A percentile compares a stretch with the other conserved stretches of the same genome.
These are phyloP conservation scores for Ascaphus truei DNA, from an alignment of 2,113 vertebrate species.

Conservation along the genomic window DNA sequence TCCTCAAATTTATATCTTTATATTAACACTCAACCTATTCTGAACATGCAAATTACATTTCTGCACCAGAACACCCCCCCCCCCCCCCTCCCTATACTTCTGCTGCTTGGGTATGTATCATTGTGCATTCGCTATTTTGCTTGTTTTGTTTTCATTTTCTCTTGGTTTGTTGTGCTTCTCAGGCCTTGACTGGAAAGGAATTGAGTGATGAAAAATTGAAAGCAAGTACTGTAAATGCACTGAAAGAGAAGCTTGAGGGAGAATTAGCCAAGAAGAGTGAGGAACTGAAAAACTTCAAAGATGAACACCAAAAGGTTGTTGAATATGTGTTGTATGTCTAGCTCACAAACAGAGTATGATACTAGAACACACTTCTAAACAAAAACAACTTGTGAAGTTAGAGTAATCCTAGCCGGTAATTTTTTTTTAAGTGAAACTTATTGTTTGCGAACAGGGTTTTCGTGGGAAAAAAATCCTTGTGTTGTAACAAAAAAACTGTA, in stretches of 20 bases:
- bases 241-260: conserved; percentile 74
- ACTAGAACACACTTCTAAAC: no score
- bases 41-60: background rate
- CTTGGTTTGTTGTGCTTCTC: background rate
- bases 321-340: no score
- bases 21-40: background rate
- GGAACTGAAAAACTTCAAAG: conserved; percentile 70
- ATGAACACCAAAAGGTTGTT: conserved; percentile 88
- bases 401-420: no score
- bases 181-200: conserved; percentile 79
- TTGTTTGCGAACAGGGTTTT: no score
- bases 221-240: conserved; percentile 72
- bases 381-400: no score
- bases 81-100: no score
- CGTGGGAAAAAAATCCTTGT: no score
- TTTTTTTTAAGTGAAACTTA: no score
- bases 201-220: conserved; percentile 77
- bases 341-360: no score
- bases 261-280: conserved; percentile 65
- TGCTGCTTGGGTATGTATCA: no score
- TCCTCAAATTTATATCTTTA: background rate
- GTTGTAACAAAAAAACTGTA: no score
- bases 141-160: background rate
- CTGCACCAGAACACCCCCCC: background rate
- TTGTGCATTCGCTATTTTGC: no score